Evolutionary conservation across 1,140 invertebrate genomes (phyloP).

Genomic region (Microplitis mediator): DNA sequence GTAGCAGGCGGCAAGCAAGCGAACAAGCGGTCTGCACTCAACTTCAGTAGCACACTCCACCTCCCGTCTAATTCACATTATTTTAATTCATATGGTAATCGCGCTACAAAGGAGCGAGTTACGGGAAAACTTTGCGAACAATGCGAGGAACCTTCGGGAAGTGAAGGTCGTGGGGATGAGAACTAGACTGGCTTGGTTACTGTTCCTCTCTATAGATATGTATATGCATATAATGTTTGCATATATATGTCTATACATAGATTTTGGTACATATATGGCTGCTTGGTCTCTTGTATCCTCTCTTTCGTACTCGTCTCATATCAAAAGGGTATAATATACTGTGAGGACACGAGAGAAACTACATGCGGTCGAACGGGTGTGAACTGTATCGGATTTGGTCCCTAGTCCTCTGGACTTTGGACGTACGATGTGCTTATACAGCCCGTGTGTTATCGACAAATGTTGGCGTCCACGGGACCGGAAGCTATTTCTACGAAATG

Average conservation of each 20-base stretch:
- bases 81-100: constrained; percentile 64
- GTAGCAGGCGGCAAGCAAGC: constrained; percentile 20
- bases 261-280: neutral
- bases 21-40: constrained; percentile 2
- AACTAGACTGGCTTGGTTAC: constrained; percentile 18
- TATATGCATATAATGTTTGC: neutral
- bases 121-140: constrained; percentile 57
- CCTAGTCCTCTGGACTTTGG: constrained; percentile 21
- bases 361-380: constrained; percentile 43
- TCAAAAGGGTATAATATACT: constrained; percentile 16
- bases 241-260: neutral
- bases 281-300: neutral
- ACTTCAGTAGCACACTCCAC: neutral
- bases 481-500: constrained; percentile 53
- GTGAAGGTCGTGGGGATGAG: constrained; percentile 26
- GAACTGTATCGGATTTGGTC: constrained; percentile 55
- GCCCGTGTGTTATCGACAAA: constrained; percentile 55
- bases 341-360: constrained; percentile 14
- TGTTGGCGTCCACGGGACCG: constrained; percentile 56
- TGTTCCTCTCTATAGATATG: neutral
- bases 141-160: constrained; percentile 52
- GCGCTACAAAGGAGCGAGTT: constrained; percentile 42
- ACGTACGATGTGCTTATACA: constrained; percentile 42
- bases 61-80: constrained; percentile 54
- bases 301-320: neutral